These are phyloP conservation scores for Teinopalpus imperialis DNA, from an alignment of 2,888 invertebrate genomes.

Conservation along the genomic window DNA sequence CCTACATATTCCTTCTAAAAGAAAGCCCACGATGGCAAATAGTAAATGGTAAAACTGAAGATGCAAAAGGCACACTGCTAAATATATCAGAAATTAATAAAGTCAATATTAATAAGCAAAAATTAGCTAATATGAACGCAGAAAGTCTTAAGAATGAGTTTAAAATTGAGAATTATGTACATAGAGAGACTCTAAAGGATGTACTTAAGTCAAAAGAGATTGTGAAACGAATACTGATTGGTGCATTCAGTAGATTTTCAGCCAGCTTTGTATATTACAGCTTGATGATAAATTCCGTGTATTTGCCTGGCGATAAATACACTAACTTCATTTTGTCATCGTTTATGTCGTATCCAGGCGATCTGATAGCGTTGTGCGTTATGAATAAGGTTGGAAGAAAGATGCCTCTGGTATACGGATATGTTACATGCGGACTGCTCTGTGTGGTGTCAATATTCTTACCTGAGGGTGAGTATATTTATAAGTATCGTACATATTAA, in stretches of 20 bases:
- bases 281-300: conserved; percentile 61
- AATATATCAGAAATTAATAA: conserved; percentile 53
- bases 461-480: conserved; percentile 49
- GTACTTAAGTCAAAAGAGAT: conserved; percentile 55
- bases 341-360: conserved; percentile 66
- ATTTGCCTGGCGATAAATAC: conserved; percentile 63
- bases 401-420: conserved; percentile 52
- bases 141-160: conserved; percentile 48
- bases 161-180: conserved; percentile 46
- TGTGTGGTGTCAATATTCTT: conserved; percentile 50
- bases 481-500: too few species aligned
- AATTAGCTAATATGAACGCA: conserved; percentile 45
- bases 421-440: conserved; percentile 45
- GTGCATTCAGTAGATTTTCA: conserved; percentile 49
- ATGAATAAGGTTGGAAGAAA: conserved; percentile 65
- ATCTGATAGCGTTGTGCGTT: conserved; percentile 52
- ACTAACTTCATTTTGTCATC: conserved; percentile 60
- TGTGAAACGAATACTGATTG: conserved; percentile 49
- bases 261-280: conserved; percentile 65
- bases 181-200: conserved; percentile 46
- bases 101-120: conserved; percentile 46
- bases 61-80: conserved; percentile 49
- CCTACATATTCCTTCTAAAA: conserved; percentile 45
- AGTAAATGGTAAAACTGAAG: conserved; percentile 51
- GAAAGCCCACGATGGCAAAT: conserved; percentile 70